Base-by-base conservation (phyloP, 1,140 invertebrate species). In the Eciton burchellii region DNA sequence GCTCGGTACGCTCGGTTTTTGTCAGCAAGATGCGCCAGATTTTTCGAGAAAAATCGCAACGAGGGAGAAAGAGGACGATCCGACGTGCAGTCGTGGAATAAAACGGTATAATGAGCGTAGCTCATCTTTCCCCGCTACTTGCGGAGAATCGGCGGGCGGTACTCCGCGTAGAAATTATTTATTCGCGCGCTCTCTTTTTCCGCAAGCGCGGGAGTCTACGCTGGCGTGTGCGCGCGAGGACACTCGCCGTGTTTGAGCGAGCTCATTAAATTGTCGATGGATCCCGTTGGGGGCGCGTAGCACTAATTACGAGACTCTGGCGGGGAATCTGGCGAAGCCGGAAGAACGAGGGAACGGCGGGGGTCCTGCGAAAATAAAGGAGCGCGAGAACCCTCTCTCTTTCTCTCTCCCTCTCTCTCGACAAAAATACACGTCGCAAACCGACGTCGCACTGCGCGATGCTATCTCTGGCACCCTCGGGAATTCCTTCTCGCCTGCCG, bases 401-500 rank as follows among this genome's bases (percentile, higher is more conserved):
- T n/a, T n/a, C n/a, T 73, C 45, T 47, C 52, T 14, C 49, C 49
- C 62, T 14, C 3, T 0, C 3, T 9, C 19, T 24, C 19, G 43
- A 43, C 45, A 26, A 82, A 86, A 76, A 63, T 59, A n/a, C n/a
- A n/a, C n/a, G n/a, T n/a, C n/a, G n/a, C n/a, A n/a, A n/a, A n/a
- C n/a, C n/a, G 71, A 81, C 86, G 84, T 63, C 77, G 47, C n/a
- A n/a, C 59, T 26, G 35, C 35, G 6, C 81, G 86, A 85, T 88
- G 82, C 71, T 88, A 88, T 88, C 86, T 74, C 45, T 47, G 47
- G 16, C 60, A 79, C 74, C 60, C 70, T 49, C 56, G 86, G 63
- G 86, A 85, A 88, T 88, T 88, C 70, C 81, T 88, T 88, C 63
- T 81, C 70, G 70, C 87, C 86, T 83, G 68, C 19, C 62, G 76